These are phyloP conservation scores for Rattus rattus DNA, from an alignment of 2,113 vertebrate species.

Conservation along the genomic window DNA sequence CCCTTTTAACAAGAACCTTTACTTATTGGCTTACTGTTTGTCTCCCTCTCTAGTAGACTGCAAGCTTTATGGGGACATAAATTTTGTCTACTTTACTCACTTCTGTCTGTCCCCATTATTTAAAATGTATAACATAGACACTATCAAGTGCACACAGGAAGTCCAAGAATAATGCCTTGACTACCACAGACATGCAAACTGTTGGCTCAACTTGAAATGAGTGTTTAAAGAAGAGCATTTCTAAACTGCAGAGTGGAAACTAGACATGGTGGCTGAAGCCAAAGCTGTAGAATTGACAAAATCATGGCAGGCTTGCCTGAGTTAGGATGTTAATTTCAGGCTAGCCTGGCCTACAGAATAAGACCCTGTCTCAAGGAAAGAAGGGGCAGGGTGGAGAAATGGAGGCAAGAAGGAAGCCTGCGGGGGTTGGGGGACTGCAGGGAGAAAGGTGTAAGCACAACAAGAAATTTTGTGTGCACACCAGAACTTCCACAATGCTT, in stretches of 20 bases:
- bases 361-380: background rate
- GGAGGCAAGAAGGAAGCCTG: background rate
- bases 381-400: background rate
- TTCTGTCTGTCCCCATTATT: background rate
- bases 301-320: background rate
- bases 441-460: too few relatives aligned
- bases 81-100: background rate
- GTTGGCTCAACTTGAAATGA: background rate
- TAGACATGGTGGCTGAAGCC: background rate
- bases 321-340: background rate
- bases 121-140: background rate
- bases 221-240: background rate
- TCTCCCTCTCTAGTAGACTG: background rate
- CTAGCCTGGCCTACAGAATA: background rate
- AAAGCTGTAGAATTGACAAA: background rate
- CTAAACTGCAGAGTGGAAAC: background rate
- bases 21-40: background rate
- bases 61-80: background rate
- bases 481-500: background rate
- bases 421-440: too few relatives aligned
- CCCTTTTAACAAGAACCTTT: background rate
- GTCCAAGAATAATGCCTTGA: background rate
- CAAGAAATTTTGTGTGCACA: too few relatives aligned
- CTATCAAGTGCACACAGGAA: background rate
- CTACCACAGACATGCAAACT: background rate